Evolutionary conservation across 1,140 invertebrate species (phyloP), one percentile per base, ranked within the genome.

Genomic region (Belonocnema kinseyi): DNA sequence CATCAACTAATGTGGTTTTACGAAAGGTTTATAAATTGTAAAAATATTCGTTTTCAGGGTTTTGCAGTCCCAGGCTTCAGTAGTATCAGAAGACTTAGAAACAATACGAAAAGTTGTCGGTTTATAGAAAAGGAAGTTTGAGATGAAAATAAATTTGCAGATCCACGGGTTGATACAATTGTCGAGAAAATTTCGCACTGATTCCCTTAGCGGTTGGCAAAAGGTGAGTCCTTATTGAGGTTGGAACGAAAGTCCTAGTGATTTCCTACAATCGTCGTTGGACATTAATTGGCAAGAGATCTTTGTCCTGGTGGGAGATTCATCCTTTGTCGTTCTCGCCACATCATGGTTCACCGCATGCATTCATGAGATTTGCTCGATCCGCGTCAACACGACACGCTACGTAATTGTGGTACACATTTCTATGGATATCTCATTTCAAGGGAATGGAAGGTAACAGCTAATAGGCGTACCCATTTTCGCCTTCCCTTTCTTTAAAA

Each of bases 221-320:
- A 14, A 40, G 61, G 26, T 66, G 77, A 73, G 77, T 76, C 76
- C 72, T 77, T 74, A 76, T 72, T 66, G 61, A 66, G 21, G 61
- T 33, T 10, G 40, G n/a, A 66, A 33, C 61, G 26, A 66, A 66
- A 66, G 61, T 66, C 61, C 61, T 66, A 40, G 61, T 7, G 61
- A 66, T 40, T 66, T 16, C 40, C 14, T n/a, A 66, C 61, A 66
- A 61, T 61, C 74, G 53, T 77, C 80, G 84, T 86, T 81, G 85
- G 83, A 86, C 88, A 89, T 89, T 89, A 90, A 90, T 90, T 90
- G 88, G 87, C 83, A 83, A 77, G 85, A 88, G 86, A 89, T 89
- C 87, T 88, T 89, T 89, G 87, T 89, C 83, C 82, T 72, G 75
- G 80, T 76, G 80, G 77, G 82, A 82, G 82, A 87, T 83, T 89